Base-by-base conservation (phyloP, 2,797 vertebrate species). In the Manis pentadactyla region DNA sequence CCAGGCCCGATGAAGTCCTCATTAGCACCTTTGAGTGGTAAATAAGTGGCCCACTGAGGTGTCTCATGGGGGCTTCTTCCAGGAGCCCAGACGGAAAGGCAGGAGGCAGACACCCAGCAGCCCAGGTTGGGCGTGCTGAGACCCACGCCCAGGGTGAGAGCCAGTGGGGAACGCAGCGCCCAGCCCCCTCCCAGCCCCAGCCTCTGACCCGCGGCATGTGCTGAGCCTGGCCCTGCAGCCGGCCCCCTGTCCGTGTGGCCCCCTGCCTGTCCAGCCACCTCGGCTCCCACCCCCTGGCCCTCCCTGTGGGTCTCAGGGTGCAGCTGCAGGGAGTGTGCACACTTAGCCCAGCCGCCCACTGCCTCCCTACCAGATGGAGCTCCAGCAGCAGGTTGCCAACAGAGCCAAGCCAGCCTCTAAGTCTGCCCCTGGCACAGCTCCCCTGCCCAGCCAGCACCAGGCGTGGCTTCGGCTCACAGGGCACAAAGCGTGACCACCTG, bases 121-220 rank as follows among this genome's bases (percentile, higher is more conserved):
- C 63, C 90, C 39, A 0, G 2, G 23, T 53, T 29, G 42, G 61
- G 8, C 34, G 6, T 51, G 46, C 87, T 0, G 66, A 69, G 27
- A 37, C 59, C 3, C 3, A 27, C 15, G 19, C 31, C 31, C 37
- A 0, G 10, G 39, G 8, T 37, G 34, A 42, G 19, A 75, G 37
- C 23, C 1, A 34, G 42, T 23, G 68, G 19, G 46, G 3, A 23
- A 14, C n/a, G 0, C 25, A 73, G 51, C 13, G 13, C 34, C 61
- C 61, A 7, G 21, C 4, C 0, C 29, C 55, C 42, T 46, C 46
- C 31, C 31, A 3, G 1, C 13, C 14, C 46, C 31, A 0, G 0
- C 31, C 21, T 0, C 12, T 15, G 23, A 42, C 25, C 68, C 53
- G 27, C 27, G 31, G 77, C 29, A 8, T 14, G 55, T 21, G 1